Percentiles rank a stretch among this genome's conserved stretches.
These are phyloP conservation scores for Brachypalpus laphriformis DNA, from an alignment of 2,888 invertebrate species.

Conservation along the genomic window DNA sequence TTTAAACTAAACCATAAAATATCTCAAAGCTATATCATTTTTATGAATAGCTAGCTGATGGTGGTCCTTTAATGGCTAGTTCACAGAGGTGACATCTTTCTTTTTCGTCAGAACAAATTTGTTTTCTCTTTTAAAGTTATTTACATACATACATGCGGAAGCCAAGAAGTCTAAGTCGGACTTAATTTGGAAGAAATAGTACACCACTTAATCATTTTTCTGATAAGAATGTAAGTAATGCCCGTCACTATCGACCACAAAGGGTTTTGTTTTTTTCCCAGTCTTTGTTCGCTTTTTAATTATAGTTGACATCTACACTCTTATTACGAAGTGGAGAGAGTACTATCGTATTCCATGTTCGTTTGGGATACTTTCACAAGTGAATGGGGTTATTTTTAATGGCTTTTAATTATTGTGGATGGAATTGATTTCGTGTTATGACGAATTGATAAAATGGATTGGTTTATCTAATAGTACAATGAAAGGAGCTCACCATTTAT, in stretches of 20 bases:
- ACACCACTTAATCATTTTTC: conserved; percentile 20
- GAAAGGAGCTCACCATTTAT: not conserved
- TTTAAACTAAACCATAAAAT: conserved; percentile 21
- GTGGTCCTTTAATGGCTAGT: conserved; percentile 15
- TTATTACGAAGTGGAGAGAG: not conserved
- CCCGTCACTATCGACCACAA: conserved; percentile 12
- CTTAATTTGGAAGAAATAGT: conserved; percentile 22
- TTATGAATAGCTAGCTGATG: conserved; percentile 7
- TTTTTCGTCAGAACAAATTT: conserved; percentile 23
- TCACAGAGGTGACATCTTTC: conserved; percentile 29
- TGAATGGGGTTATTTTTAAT: conserved; percentile 19
- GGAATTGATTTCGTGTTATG: conserved; percentile 55
- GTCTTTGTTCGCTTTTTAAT: conserved; percentile 33
- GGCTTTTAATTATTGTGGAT: conserved; percentile 15
- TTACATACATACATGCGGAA: not conserved
- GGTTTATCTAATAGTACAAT: not conserved
- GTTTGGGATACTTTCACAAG: not conserved
- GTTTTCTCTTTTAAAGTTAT: conserved; percentile 28
- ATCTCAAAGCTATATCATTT: conserved; percentile 1
- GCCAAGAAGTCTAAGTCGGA: not conserved
- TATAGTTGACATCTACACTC: conserved; percentile 30
- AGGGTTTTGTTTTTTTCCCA: conserved; percentile 11
- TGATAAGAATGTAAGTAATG: conserved; percentile 12
- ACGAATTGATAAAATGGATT: conserved; percentile 45
- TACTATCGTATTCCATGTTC: not conserved